Base-by-base conservation (phyloP, 2,888 invertebrate genomes). In the Panopea generosa region DNA sequence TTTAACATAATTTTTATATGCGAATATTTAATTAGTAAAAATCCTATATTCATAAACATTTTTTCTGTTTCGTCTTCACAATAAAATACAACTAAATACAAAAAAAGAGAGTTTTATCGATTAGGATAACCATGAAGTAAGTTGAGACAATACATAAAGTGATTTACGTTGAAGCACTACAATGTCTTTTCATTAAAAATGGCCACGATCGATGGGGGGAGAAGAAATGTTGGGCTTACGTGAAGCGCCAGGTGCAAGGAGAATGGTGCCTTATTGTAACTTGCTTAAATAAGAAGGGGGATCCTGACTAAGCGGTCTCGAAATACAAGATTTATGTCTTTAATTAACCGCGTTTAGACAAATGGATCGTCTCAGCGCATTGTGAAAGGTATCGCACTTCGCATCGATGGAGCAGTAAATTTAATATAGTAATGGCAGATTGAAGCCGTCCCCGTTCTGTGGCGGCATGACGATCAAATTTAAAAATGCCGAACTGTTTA, bases 281-380 rank as follows among this genome's bases (percentile, higher is more conserved):
- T 24, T 4, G 14, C 24, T 20, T 22, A 56, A 62, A 63, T 70
- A 33, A 49, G 56, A 62, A 49, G 57, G 56, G 63, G 53, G 62
- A 20, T 29, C 65, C 43, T 56, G 43, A 29, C 43, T 18, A 55
- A 49, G 53, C 43, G 47, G 55, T 56, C 65, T 65, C 56, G 29
- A 65, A 43, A 55, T n/a, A 47, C 40, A 59, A 76, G 79, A 80
- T 80, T 80, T 80, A 80, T 80, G 72, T 76, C 75, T 76, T 80
- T 80, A 80, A 80, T 80, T 72, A 80, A 76, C 72, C 66, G 62
- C 77, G 53, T 72, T 75, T 75, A 76, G 75, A 80, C 75, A 80
- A 76, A 71, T 69, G 68, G 61, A 55, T 65, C 65, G 71, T 70
- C 56, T 62, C 62, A 53, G 53, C 63, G 65, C 61, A 65, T 80